Base-by-base conservation (phyloP, 2,113 vertebrate species). In the Caretta caretta region DNA sequence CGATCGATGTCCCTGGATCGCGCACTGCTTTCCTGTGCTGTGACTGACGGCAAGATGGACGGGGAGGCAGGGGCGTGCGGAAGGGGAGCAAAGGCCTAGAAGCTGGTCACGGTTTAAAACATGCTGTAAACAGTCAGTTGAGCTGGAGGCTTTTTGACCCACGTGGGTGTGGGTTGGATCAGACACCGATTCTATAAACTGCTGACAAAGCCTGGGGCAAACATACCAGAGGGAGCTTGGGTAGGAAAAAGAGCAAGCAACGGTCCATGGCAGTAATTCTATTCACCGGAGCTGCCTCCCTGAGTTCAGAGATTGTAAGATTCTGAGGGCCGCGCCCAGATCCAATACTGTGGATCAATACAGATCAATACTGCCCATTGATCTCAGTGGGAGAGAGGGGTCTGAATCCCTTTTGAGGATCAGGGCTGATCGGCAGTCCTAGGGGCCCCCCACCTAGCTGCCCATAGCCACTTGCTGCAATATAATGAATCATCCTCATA, bases 1-100 rank as follows among this genome's bases (percentile, higher is more conserved):
- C 4, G 3, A 31, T 92, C 1, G 0, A 8, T 53, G 8, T 48
- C 42, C 46, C 42, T 48, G 19, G 16, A 22, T 72, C 75, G 14
- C 42, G 11, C 12, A 4, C 75, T 12, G 22, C 75, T 48, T 48
- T 38, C 65, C 65, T 9, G 16, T 8, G 42, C 75, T 46, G 75
- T 27, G 38, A 48, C 56, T 35, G 31, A 24, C 35, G 78, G 46
- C 22, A 57, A n/a, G 31, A 87, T 86, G 89, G 42, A 69, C 50
- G 75, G 8, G 1, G 53, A 54, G 57, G 25, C 10, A 29, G 57
- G 57, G 57, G 27, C 27, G 5, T 5, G 57, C 5, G 24, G 12
- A 3, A 16, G 87, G 17, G 42, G 10, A 57, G 56, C 56, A 27
- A 80, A 81, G 12, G 35, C 20, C 75, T 1, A 0, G 42, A 31